phyloP scores from a whole-genome alignment of 2,888 invertebrate species.

The Macrosoma leucophasiata region DNA sequence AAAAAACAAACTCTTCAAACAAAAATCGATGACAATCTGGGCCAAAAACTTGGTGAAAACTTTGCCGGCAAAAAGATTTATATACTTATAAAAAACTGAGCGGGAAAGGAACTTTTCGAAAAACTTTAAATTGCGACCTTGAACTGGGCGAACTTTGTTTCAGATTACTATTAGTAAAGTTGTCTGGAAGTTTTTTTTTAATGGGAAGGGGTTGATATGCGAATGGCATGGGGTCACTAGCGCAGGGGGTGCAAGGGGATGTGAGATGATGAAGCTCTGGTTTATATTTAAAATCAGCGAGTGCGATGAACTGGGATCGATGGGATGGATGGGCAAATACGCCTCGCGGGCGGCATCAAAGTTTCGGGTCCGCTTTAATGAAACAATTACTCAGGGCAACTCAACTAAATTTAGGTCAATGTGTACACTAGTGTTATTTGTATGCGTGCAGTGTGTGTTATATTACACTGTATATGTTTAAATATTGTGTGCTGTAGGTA shows the following conservation, averaged over 20 bases:
- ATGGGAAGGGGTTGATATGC: conserved; percentile 56
- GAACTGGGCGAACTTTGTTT: conserved; percentile 72
- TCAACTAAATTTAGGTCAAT: conserved; percentile 59
- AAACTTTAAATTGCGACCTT: conserved; percentile 78
- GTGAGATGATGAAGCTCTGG: conserved; percentile 45
- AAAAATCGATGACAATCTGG: conserved; percentile 78
- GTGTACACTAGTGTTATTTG: conserved; percentile 34
- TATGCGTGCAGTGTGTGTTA: conserved; percentile 5
- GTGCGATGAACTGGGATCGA: conserved; percentile 53
- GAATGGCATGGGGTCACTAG: conserved; percentile 46
- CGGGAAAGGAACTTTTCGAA: conserved; percentile 72
- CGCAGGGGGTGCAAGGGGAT: no score
- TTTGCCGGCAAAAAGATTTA: conserved; percentile 75
- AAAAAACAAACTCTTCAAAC: conserved; percentile 76
- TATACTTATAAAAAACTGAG: conserved; percentile 75
- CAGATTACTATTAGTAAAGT: conserved; percentile 72
- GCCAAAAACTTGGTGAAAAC: conserved; percentile 73
- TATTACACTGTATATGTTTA: conserved; percentile 4
- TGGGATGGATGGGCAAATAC: conserved; percentile 47
- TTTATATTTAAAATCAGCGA: conserved; percentile 39
- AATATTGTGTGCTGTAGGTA: no score
- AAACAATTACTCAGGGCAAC: conserved; percentile 55
- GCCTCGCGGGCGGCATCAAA: conserved; percentile 50
- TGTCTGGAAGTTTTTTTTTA: conserved; percentile 62
- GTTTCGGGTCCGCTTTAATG: conserved; percentile 66